Percentiles rank a stretch among this genome's conserved stretches.
Evolutionary conservation across 2,888 invertebrate species (phyloP).

Genomic region (Melanostoma mellinum): DNA sequence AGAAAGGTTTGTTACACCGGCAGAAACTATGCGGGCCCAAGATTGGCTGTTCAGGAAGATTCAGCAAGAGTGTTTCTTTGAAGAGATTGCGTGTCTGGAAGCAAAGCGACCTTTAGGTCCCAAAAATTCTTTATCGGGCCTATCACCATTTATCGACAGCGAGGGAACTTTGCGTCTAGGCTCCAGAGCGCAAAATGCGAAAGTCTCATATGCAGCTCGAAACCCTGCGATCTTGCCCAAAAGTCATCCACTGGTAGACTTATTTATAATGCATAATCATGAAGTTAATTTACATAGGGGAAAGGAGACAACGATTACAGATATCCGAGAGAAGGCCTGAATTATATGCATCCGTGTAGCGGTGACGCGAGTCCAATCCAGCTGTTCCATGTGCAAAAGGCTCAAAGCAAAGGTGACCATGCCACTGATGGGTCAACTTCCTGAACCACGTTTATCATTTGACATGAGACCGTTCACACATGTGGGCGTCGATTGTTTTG

Average conservation of each 20-base stretch:
- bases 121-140: background rate
- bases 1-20: conserved; percentile 12
- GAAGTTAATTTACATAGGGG: conserved; percentile 11
- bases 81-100: conserved; percentile 2
- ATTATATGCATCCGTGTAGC: background rate
- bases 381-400: conserved; percentile 8
- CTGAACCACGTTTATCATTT: conserved; percentile 7
- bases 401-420: background rate
- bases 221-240: conserved; percentile 25
- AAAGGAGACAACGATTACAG: conserved; percentile 6
- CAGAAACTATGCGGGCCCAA: background rate
- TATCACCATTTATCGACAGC: conserved; percentile 24
- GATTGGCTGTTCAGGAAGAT: conserved; percentile 25
- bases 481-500: conserved; percentile 18
- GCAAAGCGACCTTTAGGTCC: background rate
- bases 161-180: conserved; percentile 19
- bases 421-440: conserved; percentile 18
- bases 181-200: conserved; percentile 1
- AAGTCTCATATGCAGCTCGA: conserved; percentile 7
- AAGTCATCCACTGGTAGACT: conserved; percentile 1
- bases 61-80: conserved; percentile 21
- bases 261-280: conserved; percentile 17
- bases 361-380: conserved; percentile 1
- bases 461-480: conserved; percentile 12
- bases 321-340: background rate